Evolutionary conservation across 2,113 vertebrate species (phyloP).

Genomic region (Psilopogon haemacephalus): DNA sequence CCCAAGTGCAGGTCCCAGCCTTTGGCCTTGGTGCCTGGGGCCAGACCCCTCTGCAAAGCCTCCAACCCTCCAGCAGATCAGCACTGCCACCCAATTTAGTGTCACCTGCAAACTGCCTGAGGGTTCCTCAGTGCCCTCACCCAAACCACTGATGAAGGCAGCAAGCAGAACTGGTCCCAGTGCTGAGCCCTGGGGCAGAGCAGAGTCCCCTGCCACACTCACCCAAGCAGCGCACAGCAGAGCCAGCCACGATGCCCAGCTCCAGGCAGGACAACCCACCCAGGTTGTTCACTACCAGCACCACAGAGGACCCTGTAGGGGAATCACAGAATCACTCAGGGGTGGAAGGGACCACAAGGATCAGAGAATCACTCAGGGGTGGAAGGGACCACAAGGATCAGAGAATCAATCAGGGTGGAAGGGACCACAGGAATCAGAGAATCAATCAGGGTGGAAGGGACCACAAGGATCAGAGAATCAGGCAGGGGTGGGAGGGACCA

Average conservation of each 20-base stretch:
- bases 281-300: constrained; percentile 93
- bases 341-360: too few relatives aligned
- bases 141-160: neutral
- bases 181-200: too few relatives aligned
- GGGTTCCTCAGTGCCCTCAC: neutral
- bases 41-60: neutral
- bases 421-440: too few relatives aligned
- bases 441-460: too few relatives aligned
- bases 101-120: neutral
- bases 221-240: constrained; percentile 81
- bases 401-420: too few relatives aligned
- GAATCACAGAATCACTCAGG: too few relatives aligned
- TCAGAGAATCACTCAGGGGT: too few relatives aligned
- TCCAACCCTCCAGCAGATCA: neutral
- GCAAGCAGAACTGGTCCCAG: too few relatives aligned
- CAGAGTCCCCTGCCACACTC: neutral
- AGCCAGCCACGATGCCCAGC: constrained; percentile 83
- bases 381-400: too few relatives aligned
- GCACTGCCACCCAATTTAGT: neutral
- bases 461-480: too few relatives aligned
- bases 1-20: too few relatives aligned
- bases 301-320: constrained; percentile 79
- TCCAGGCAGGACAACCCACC: constrained; percentile 92
- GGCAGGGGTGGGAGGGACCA: too few relatives aligned
- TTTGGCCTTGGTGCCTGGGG: neutral